Base-by-base conservation (phyloP, 2,113 vertebrate species). In the Columba livia region DNA sequence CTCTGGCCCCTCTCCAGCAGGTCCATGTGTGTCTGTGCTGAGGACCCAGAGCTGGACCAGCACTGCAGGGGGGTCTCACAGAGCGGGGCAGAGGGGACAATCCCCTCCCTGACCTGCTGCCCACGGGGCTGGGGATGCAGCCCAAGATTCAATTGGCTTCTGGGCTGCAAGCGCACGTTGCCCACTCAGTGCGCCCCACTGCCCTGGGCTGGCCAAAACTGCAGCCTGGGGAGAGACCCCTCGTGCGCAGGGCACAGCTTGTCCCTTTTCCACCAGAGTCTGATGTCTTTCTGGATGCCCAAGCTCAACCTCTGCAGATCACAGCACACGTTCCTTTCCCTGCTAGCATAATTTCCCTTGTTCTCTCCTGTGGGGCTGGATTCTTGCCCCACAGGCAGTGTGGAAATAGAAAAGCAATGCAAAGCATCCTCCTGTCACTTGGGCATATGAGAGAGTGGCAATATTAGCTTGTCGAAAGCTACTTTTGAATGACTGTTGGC, bases 201-300 rank as follows among this genome's bases (percentile, higher is more conserved):
- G 16, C 8, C 16, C 42, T 44, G 42, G 42, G 42, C 42, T 44
- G 42, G 42, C 42, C 42, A 44, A 44, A 44, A 44, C 42, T 8
- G 18, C 28, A n/a, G 57, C 51, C 28, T 32, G 24, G 25, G 11
- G 32, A 66, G n/a, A 54, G 31, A 34, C 17, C 20, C 15, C 18
- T 17, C 0, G 1, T 4, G 34, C 40, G 11, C 25, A n/a, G 54
- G 5, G 0, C 50, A 38, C 0, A 5, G 47, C 4, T 53, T 38
- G 69, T 66, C 20, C 21, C 21, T 79, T 6, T 54, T 34, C 12
- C 40, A 17, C 2, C 5, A 5, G 20, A 8, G n/a, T 23, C 36
- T 5, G 47, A 3, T 24, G 21, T 31, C 36, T 61, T 81, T 61
- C 50, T 31, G 42, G 11, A 32, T 58, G 48, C 12, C 28, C 57